Base-by-base conservation (phyloP, 2,797 vertebrate species). In the Corythornis leucogaster region DNA sequence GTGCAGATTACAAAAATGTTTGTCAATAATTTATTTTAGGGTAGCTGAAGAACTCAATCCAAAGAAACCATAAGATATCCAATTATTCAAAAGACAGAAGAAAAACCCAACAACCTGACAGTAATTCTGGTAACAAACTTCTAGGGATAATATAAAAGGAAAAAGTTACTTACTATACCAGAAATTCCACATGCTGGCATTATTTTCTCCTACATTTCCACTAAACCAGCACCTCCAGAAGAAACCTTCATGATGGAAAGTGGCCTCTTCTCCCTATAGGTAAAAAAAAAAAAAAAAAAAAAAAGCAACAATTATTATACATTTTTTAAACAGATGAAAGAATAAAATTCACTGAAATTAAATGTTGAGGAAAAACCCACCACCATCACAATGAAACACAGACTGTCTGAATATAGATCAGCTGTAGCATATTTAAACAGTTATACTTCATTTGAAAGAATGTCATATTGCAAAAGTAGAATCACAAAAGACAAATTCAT, bases 221-320 rank as follows among this genome's bases (percentile, higher is more conserved):
- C 62, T 93, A 96, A 98, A 99, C 81, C 97, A 98, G 89, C 99
- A 99, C 81, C 97, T 98, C 99, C 99, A 99, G 97, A 99, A 99
- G 93, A 99, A 99, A 8, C 99, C 99, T 95, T 99, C 99, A 40
- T 99, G 99, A 91, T 99, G 98, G 66, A 98, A 98, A 85, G 94
- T 98, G 55, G 97, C 89, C 9, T 97, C 97, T 46, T 97, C 96
- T 84, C 80, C 91, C 98, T 98, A 68, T 3, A 55, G 12, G 15
- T 16, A 2, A 24, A 40, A 15, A 26, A 48, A 66, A 38, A 48
- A 66, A 38, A 24, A 15, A 8, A 55, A 21, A 8, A 61, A 61
- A 78, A 93, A 19, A 93, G n/a, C 69, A 42, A 30, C 8, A 13
- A 33, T 66, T 57, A 59, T 58, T 8, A 53, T n/a, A 64, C 8